Percentiles rank a stretch among this genome's conserved stretches.
Conservation (phyloP, 2,797 vertebrate species). For the Urophycis tenuis region DNA sequence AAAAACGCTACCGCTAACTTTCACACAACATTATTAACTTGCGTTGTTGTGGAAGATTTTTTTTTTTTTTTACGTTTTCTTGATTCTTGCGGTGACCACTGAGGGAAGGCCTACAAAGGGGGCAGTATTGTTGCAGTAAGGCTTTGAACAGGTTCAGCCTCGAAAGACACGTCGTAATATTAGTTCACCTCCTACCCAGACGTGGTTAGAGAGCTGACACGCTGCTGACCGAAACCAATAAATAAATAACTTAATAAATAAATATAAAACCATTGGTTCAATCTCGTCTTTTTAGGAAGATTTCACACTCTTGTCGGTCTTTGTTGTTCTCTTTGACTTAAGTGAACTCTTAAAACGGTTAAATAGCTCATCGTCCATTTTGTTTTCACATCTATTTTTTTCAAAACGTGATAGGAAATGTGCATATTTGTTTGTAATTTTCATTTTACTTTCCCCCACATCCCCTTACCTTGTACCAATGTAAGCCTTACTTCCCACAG, state of each 20-base stretch:
- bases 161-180: conserved; percentile 34
- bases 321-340: background rate
- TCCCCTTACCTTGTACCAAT: conserved; percentile 31
- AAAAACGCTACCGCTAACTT: conserved; percentile 41
- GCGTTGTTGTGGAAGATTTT: conserved; percentile 16
- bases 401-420: background rate
- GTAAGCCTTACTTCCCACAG: conserved; percentile 33
- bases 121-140: conserved; percentile 54
- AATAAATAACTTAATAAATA: conserved; percentile 70
- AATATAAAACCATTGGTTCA: conserved; percentile 32
- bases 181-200: conserved; percentile 45
- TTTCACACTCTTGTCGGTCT: conserved; percentile 21
- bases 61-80: background rate
- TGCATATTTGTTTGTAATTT: background rate
- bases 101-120: conserved; percentile 31
- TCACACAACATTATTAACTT: conserved; percentile 38
- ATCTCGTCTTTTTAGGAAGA: conserved; percentile 48
- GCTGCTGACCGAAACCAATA: conserved; percentile 47
- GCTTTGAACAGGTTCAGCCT: conserved; percentile 38
- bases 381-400: background rate
- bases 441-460: conserved; percentile 10
- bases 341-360: background rate
- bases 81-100: background rate
- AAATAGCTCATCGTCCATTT: background rate
- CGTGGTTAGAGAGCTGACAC: conserved; percentile 37